phyloP scores from a whole-genome alignment of 2,888 invertebrate genomes.

The Alloplasta piceator region DNA sequence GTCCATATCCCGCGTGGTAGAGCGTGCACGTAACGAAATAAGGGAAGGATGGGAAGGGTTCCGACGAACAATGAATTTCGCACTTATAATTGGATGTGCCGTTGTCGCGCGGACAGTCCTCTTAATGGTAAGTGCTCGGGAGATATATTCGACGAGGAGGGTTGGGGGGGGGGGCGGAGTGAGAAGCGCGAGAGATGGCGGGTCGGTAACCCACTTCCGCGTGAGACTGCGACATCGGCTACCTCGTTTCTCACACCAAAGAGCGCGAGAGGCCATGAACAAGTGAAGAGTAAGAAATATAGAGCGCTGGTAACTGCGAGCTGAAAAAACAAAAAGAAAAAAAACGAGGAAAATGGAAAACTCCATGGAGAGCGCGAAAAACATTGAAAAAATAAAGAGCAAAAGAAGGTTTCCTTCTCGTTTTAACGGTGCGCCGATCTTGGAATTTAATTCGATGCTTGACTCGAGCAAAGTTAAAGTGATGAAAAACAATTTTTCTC shows the following conservation, averaged over 20 bases:
- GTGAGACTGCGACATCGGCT: constrained; percentile 61
- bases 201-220: constrained; percentile 63
- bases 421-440: constrained; percentile 59
- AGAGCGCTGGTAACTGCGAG: constrained; percentile 30
- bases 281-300: constrained; percentile 43
- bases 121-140: constrained; percentile 77
- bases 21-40: constrained; percentile 30
- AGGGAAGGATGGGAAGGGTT: constrained; percentile 54
- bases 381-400: constrained; percentile 54
- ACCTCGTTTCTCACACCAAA: constrained; percentile 60
- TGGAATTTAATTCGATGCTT: constrained; percentile 62
- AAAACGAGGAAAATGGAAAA: constrained; percentile 38
- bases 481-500: constrained; percentile 66
- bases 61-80: constrained; percentile 79
- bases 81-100: constrained; percentile 81
- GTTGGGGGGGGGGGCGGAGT: constrained; percentile 36
- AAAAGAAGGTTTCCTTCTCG: constrained; percentile 56
- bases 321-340: constrained; percentile 10
- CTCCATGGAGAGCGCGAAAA: constrained; percentile 48
- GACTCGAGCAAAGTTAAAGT: constrained; percentile 63
- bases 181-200: constrained; percentile 14
- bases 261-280: constrained; percentile 29
- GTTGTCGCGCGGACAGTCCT: constrained; percentile 77
- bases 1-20: constrained; percentile 47
- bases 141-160: constrained; percentile 46